Percentiles rank a stretch among this genome's conserved stretches.
Conservation (phyloP, 2,888 invertebrate species). For the Lasioglossum figueresi region DNA sequence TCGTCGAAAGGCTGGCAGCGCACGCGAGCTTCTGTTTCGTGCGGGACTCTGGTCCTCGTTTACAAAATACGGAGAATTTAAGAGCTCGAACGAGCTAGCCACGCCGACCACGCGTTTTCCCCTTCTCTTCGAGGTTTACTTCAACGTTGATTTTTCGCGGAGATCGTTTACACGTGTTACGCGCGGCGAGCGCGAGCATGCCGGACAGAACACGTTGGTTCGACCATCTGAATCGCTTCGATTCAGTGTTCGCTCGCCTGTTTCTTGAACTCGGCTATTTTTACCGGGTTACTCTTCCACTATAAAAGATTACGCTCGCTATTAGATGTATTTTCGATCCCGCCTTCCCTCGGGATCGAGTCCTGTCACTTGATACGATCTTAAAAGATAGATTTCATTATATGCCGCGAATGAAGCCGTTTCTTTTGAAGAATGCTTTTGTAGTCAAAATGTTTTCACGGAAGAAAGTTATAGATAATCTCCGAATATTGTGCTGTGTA, state of each 20-base stretch:
- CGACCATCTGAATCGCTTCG: background rate
- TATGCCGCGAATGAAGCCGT: too few relatives aligned
- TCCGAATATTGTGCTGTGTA: too few relatives aligned
- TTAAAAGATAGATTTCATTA: background rate
- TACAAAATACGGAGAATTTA: constrained; percentile 72
- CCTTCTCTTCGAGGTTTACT: background rate
- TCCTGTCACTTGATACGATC: background rate
- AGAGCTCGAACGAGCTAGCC: constrained; percentile 51
- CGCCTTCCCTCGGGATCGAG: background rate
- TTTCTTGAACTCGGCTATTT: constrained; percentile 14
- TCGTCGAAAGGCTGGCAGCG: constrained; percentile 50
- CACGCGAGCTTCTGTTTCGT: constrained; percentile 35
- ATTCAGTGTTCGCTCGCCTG: background rate
- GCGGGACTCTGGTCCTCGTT: constrained; percentile 52
- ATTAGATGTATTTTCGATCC: background rate
- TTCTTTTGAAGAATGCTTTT: too few relatives aligned
- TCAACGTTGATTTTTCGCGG: constrained; percentile 26
- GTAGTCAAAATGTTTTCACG: too few relatives aligned
- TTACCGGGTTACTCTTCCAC: background rate
- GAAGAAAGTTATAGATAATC: too few relatives aligned
- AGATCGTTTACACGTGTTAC: constrained; percentile 43
- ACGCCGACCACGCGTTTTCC: constrained; percentile 38
- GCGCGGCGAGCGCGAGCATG: background rate
- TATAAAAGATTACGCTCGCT: background rate
- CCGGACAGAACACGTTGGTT: constrained; percentile 29